These are phyloP conservation scores for Kryptopterus vitreolus DNA, from an alignment of 2,797 vertebrate genomes.

Conservation along the genomic window DNA sequence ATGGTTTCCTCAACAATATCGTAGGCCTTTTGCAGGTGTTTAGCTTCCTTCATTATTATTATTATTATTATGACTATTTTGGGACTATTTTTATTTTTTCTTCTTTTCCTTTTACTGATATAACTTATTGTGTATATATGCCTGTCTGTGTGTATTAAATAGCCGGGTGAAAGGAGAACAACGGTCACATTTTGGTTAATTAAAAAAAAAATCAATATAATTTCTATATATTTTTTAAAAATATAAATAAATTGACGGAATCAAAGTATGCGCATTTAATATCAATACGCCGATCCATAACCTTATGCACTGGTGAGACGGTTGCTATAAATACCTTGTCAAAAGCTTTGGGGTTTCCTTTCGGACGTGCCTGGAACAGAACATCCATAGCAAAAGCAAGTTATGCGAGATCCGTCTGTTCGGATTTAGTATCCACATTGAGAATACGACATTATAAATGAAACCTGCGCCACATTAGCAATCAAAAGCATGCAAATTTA, in stretches of 20 bases:
- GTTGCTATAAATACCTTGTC: slow-evolving; percentile 48
- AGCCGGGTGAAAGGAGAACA: not conserved
- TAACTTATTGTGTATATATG: not conserved
- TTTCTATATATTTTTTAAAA: not conserved
- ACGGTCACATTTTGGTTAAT: not conserved
- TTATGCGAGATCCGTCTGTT: not conserved
- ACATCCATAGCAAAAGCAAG: not conserved
- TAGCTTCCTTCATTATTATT: not conserved
- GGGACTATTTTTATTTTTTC: no score
- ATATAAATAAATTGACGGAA: not conserved
- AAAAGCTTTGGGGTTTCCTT: slow-evolving; percentile 41
- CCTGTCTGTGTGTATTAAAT: not conserved
- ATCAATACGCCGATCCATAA: not conserved
- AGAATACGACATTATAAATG: not conserved
- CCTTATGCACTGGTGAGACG: not conserved
- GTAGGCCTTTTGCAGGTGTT: not conserved
- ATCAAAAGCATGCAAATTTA: not conserved
- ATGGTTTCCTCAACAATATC: no score
- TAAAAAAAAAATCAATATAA: not conserved
- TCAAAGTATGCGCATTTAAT: slow-evolving; percentile 1
- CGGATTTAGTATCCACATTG: not conserved
- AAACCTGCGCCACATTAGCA: not conserved
- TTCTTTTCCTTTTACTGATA: not conserved
- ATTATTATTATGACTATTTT: no score
- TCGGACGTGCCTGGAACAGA: slow-evolving; percentile 27